Evolutionary conservation across 2,888 invertebrate species (phyloP).

Genomic region (Litoditis marina): DNA sequence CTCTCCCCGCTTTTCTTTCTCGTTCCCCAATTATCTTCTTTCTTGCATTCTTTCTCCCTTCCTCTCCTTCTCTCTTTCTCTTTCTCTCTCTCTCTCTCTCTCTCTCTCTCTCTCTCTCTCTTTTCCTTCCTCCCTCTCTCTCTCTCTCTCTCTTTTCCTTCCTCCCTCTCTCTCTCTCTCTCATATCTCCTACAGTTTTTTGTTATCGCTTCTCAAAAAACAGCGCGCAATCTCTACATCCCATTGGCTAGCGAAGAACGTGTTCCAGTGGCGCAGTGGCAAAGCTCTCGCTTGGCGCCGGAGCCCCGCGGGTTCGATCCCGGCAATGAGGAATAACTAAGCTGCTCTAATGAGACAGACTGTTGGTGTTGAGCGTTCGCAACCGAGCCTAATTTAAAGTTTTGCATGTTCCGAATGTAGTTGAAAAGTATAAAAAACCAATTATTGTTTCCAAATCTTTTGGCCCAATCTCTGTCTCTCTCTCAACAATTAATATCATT

Average conservation of each 20-base stretch:
- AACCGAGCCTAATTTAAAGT: constrained; percentile 13
- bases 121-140: not conserved
- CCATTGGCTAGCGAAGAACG: no score
- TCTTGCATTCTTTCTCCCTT: not conserved
- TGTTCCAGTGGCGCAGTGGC: constrained; percentile 1
- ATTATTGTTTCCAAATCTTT: no score
- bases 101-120: constrained; percentile 8
- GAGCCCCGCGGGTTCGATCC: constrained; percentile 2
- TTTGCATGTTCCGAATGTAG: no score
- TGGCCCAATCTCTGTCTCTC: no score
- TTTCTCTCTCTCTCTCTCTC: not conserved
- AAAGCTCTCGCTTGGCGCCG: not conserved
- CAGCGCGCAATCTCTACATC: no score
- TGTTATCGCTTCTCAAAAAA: not conserved
- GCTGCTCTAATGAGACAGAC: constrained; percentile 18
- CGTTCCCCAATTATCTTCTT: not conserved
- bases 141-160: constrained; percentile 5
- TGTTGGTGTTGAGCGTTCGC: constrained; percentile 16
- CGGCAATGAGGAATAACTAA: constrained; percentile 11
- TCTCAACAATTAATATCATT: no score
- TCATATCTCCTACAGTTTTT: constrained; percentile 6
- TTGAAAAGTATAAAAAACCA: no score
- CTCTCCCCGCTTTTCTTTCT: not conserved
- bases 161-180: not conserved
- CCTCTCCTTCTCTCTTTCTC: not conserved